Evolutionary conservation across 2,888 invertebrate species (phyloP), one percentile per base, ranked within the genome.

Genomic region (Coremacera marginata): DNA sequence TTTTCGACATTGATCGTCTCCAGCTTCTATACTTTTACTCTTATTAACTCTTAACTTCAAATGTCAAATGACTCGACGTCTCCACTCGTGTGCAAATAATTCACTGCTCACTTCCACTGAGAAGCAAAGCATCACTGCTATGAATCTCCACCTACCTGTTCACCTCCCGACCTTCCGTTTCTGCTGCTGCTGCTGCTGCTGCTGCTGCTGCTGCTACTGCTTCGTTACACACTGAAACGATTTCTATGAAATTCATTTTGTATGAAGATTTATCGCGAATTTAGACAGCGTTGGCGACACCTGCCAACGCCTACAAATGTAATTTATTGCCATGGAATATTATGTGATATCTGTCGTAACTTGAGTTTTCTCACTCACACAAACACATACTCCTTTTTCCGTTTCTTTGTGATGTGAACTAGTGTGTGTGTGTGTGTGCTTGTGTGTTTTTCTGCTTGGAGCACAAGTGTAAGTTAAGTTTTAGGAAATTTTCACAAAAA

Each of bases 251-350:
- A 88, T 88, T 89, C 88, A 89, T 88, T 88, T 88, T 88, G 86
- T 87, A 89, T 88, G 89, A 89, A 89, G 89, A 89, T 89, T 89
- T 89, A 89, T 89, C 89, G 89, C 89, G 89, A 88, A 88, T 88
- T 88, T 85, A 89, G 89, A 89, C 89, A 89, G 88, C 87, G 84
- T 86, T 88, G 89, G 89, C 89, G 89, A 89, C 89, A 89, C 89
- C 90, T 89, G 89, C 90, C 90, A 89, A 89, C 89, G 90, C 89
- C 89, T 89, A 89, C 89, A 87, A 89, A 88, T 88, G 89, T 89
- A 89, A 89, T 89, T 89, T 89, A 89, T 89, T 86, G 86, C 87
- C 84, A 84, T 86, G 80, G 79, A 79, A 80, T 81, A 80, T 80
- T 80, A 80, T 81, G 80, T 81, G 80, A 81, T 81, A 81, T 81